Percentiles rank a stretch among this genome's conserved stretches.
Evolutionary conservation across 2,888 invertebrate genomes (phyloP).

Genomic region (Cantharis rustica): DNA sequence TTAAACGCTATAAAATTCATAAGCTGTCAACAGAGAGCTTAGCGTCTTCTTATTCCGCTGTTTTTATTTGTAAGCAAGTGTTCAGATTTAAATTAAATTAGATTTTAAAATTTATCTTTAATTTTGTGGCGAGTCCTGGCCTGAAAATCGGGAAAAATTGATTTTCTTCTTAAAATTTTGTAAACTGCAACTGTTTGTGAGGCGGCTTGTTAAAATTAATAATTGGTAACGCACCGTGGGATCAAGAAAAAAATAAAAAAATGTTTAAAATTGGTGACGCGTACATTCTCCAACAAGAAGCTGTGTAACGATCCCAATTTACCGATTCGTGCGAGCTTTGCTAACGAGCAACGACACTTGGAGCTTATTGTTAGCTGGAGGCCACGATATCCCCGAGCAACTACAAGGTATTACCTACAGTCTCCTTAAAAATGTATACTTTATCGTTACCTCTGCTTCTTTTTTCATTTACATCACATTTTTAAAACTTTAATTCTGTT

Average conservation of each 20-base stretch:
- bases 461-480: neutral
- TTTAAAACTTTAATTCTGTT: neutral
- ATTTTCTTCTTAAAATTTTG: neutral
- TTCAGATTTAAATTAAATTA: too few relatives aligned
- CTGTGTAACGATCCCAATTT: slow-evolving; percentile 44
- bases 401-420: slow-evolving; percentile 17
- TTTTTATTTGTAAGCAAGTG: too few relatives aligned
- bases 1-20: too few relatives aligned
- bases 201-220: slow-evolving; percentile 1
- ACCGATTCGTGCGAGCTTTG: slow-evolving; percentile 33
- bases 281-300: slow-evolving; percentile 6
- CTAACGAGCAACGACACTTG: slow-evolving; percentile 45
- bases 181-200: neutral
- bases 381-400: slow-evolving; percentile 36
- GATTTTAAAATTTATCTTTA: too few relatives aligned
- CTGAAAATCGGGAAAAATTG: neutral
- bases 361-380: slow-evolving; percentile 19
- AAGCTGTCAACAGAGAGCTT: too few relatives aligned
- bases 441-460: slow-evolving; percentile 1
- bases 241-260: neutral
- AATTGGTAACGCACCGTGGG: neutral
- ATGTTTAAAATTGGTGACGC: slow-evolving; percentile 17
- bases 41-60: too few relatives aligned
- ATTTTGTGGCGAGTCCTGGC: too few relatives aligned
- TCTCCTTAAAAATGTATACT: slow-evolving; percentile 16